Base-by-base conservation (phyloP, 1,140 invertebrate species). In the Rhynchophorus ferrugineus region DNA sequence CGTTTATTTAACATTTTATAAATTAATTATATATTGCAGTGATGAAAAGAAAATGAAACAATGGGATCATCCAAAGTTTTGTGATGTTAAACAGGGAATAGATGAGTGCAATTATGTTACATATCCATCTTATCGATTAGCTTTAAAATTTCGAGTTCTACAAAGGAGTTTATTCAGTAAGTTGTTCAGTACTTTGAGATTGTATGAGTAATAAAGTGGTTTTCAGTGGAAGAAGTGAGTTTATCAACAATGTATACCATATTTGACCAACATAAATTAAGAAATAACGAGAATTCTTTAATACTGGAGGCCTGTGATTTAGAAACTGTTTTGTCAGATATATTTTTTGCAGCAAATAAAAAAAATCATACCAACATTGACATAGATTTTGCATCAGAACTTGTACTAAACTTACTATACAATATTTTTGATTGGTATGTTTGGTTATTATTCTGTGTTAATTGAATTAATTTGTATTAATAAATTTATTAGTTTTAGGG, bases 61-160 rank as follows among this genome's bases (percentile, higher is more conserved):
- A 62, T 76, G 73, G 71, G 71, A 78, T 59, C 76, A 79, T 66
- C 77, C 76, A 19, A 69, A 73, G 46, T 78, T 77, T 62, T 45
- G 48, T 3, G 70, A 73, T 34, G 71, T 78, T 20, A 62, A 72
- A 57, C 66, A 73, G 50, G 68, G 65, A 45, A 68, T 86, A 57
- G 73, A 79, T 58, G 78, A 85, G 49, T 82, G 84, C 57, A 85
- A 88, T 65, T 78, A 80, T 55, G 82, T 91, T 22, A 80, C 84
- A 67, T 91, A 89, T 71, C 80, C 83, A 56, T 81, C 84, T 16
- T 92, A 92, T 70, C 74, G 87, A 60, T 85, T 85, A 36, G 87
- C 87, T 11, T 82, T 87, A 69, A 92, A 92, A 72, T 72, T 91
- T 43, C 72, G 81, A 58, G 75, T 77, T 46, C 66, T 92, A 49